Evolutionary conservation across 2,888 invertebrate species (phyloP).

Genomic region (Polymixis flavicincta): DNA sequence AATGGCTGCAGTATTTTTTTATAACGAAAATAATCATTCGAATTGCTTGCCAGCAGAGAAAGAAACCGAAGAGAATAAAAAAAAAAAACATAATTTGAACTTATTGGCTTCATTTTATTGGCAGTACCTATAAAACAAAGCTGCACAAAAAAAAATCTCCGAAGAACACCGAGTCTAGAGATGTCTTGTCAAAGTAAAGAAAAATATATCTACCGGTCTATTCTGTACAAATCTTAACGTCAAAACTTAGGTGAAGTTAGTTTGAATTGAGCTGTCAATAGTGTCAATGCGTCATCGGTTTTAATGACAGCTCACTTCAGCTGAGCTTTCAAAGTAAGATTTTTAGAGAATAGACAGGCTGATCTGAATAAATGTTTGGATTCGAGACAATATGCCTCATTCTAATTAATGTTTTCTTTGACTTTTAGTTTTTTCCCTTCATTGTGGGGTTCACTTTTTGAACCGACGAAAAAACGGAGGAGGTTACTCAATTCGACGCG

Average conservation of each 20-base stretch:
- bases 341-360: no score
- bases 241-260: no score
- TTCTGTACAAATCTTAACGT: no score
- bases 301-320: background rate
- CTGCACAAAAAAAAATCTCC: background rate
- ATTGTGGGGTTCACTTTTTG: background rate
- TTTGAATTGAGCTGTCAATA: background rate
- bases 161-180: background rate
- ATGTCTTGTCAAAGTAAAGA: no score
- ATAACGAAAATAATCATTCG: background rate
- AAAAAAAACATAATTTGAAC: background rate
- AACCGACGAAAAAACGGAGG: no score
- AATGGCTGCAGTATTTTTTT: background rate
- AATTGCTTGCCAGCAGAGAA: no score
- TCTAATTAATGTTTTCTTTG: background rate
- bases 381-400: background rate
- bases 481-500: no score
- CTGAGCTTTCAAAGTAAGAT: background rate
- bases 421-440: background rate
- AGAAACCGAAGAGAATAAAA: fast-evolving
- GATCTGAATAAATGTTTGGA: background rate
- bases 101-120: background rate
- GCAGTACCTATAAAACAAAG: background rate
- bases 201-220: no score
- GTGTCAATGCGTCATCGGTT: no score